phyloP scores from a whole-genome alignment of 2,797 vertebrate genomes.

The Acanthis flammea region DNA sequence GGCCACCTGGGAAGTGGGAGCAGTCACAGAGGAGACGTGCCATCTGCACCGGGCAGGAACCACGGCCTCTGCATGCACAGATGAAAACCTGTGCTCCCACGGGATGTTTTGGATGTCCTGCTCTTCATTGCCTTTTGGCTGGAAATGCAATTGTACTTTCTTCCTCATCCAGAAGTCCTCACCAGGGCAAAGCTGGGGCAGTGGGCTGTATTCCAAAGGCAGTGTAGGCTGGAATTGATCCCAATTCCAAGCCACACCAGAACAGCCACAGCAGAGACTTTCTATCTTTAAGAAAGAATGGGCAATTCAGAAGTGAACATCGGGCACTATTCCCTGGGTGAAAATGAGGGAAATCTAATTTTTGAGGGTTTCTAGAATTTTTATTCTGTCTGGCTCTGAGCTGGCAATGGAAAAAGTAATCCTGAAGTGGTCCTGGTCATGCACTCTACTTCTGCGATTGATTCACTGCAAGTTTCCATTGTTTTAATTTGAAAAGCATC shows the following conservation, averaged over 20 bases:
- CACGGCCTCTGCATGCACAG: neutral
- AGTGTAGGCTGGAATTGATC: slow-evolving; percentile 47
- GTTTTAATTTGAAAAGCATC: no score
- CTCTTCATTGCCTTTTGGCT: neutral
- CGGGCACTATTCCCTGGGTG: slow-evolving; percentile 37
- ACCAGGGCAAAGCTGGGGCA: neutral
- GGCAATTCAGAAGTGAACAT: slow-evolving; percentile 65
- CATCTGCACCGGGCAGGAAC: neutral
- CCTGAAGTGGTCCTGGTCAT: no score
- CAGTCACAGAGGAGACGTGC: neutral
- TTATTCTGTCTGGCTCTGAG: no score
- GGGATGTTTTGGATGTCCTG: neutral
- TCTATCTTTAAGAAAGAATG: slow-evolving; percentile 66
- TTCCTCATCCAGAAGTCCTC: slow-evolving; percentile 17
- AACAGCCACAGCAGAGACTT: neutral
- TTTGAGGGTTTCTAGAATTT: slow-evolving; percentile 26
- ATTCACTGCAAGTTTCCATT: no score
- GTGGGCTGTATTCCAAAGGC: slow-evolving; percentile 11
- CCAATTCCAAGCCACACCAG: slow-evolving; percentile 67
- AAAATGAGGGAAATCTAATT: slow-evolving; percentile 4
- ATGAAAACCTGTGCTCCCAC: neutral
- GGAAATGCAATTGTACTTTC: neutral
- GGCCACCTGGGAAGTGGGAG: neutral
- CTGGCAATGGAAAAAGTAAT: no score
- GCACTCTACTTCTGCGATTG: no score